Percentiles rank a stretch among this genome's conserved stretches.
Evolutionary conservation across 2,888 invertebrate species (phyloP).

Genomic region (Patella caerulea): DNA sequence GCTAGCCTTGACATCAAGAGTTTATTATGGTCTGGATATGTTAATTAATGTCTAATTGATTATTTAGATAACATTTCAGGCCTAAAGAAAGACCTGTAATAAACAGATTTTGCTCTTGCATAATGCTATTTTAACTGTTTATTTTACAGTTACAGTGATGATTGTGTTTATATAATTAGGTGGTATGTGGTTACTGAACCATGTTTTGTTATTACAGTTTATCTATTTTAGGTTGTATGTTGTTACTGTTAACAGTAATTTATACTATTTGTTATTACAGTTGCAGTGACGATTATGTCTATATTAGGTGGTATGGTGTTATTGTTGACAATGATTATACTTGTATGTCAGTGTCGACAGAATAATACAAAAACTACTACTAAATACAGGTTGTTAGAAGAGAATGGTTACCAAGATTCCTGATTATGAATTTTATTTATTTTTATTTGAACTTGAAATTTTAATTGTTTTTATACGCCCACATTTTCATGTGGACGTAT

Average conservation of each 20-base stretch:
- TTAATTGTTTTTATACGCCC: too few species aligned
- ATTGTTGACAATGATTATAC: not conserved
- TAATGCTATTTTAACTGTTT: too few species aligned
- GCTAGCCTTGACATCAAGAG: too few species aligned
- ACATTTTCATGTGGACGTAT: too few species aligned
- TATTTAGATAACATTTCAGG: too few species aligned
- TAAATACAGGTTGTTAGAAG: constrained; percentile 2
- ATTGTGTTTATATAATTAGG: not conserved
- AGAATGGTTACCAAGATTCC: not conserved
- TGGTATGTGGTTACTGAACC: not conserved
- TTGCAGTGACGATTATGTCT: not conserved
- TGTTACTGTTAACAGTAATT: not conserved
- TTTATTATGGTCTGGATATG: too few species aligned
- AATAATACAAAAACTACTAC: not conserved
- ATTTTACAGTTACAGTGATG: not conserved
- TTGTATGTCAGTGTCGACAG: not conserved
- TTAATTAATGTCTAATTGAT: too few species aligned
- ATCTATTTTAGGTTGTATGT: not conserved
- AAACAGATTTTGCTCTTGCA: too few species aligned
- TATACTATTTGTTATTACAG: not conserved
- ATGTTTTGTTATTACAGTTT: not conserved
- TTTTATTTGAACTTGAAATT: too few species aligned
- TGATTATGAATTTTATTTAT: too few species aligned
- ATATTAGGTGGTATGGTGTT: constrained; percentile 2
- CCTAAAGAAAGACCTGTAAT: too few species aligned